These are phyloP conservation scores for Nesometra sesokonis DNA, from an alignment of 35 echinoderm and acorn worm species.

Conservation along the genomic window DNA sequence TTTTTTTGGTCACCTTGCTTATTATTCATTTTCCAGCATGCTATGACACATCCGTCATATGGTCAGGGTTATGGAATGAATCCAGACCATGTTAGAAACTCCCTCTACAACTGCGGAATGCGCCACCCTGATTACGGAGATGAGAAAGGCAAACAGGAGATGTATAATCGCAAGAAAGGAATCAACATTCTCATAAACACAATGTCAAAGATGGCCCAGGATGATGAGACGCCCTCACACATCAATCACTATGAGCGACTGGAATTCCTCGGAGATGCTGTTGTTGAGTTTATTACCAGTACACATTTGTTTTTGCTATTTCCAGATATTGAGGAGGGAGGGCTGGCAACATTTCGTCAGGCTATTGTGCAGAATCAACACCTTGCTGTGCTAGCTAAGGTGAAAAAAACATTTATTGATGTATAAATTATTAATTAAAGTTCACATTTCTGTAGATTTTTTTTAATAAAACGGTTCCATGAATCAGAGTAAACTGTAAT, in stretches of 20 bases:
- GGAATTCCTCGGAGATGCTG: constrained; percentile 96
- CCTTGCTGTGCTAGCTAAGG: constrained; percentile 75
- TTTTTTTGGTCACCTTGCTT: too few relatives aligned
- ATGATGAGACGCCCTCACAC: constrained; percentile 64
- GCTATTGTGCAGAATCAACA: constrained; percentile 96
- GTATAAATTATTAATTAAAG: too few relatives aligned
- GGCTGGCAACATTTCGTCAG: constrained; percentile 67
- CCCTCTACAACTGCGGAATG: constrained; percentile 78
- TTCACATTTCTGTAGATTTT: too few relatives aligned
- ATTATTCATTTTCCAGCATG: constrained; percentile 64
- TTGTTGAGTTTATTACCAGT: constrained; percentile 83
- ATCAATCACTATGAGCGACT: constrained; percentile 89
- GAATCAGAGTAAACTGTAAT: too few relatives aligned
- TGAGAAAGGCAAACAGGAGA: constrained; percentile 27
- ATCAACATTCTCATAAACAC: constrained; percentile 77
- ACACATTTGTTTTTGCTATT: constrained; percentile 79
- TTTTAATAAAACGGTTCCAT: too few relatives aligned
- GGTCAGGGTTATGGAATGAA: constrained; percentile 78
- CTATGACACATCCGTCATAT: constrained; percentile 95
- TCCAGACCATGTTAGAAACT: constrained; percentile 87
- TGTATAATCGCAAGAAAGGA: constrained; percentile 25
- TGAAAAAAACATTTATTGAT: not conserved
- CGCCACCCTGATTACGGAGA: constrained; percentile 64
- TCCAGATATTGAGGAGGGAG: constrained; percentile 80
- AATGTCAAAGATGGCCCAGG: constrained; percentile 73